A percentile compares a stretch with the other conserved stretches of the same genome.
phyloP scores from a whole-genome alignment of 2,113 vertebrate species.

The Crocuta crocuta region DNA sequence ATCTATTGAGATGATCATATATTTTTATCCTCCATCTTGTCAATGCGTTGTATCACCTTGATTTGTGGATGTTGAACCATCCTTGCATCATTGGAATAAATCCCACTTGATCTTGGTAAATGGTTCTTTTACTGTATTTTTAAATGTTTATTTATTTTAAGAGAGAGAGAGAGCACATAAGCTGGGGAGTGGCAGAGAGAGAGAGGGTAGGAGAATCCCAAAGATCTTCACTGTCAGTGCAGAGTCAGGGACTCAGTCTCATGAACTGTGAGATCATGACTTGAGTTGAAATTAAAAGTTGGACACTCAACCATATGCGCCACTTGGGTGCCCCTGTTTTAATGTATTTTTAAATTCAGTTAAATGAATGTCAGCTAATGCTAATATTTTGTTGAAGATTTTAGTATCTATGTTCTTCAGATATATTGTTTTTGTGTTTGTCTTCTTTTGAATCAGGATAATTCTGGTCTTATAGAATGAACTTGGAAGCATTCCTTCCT shows the following conservation, averaged over 20 bases:
- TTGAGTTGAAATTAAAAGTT: not conserved
- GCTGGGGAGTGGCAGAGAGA: not conserved
- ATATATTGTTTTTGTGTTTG: not conserved
- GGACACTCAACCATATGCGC: not conserved
- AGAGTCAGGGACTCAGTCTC: not conserved
- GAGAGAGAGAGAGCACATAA: not conserved
- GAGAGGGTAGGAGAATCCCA: not conserved
- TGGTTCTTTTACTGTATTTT: not conserved
- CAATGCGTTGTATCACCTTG: not conserved
- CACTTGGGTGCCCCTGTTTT: not conserved
- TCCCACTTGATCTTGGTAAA: not conserved
- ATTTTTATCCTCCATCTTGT: not conserved
- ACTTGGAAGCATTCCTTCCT: not conserved
- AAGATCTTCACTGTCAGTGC: not conserved
- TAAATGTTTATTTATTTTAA: not conserved
- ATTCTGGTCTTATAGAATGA: not conserved
- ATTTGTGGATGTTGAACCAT: not conserved
- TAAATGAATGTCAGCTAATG: not conserved
- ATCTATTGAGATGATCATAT: not conserved
- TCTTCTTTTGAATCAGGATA: not conserved
- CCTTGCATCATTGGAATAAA: not conserved
- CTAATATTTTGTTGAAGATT: not conserved
- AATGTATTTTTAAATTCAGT: not conserved
- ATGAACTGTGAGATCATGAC: not conserved
- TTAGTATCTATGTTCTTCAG: not conserved